A percentile compares a stretch with the other conserved stretches of the same genome.
These are phyloP conservation scores for Diachasmimorpha longicaudata DNA, from an alignment of 1,140 invertebrate species.

Conservation along the genomic window DNA sequence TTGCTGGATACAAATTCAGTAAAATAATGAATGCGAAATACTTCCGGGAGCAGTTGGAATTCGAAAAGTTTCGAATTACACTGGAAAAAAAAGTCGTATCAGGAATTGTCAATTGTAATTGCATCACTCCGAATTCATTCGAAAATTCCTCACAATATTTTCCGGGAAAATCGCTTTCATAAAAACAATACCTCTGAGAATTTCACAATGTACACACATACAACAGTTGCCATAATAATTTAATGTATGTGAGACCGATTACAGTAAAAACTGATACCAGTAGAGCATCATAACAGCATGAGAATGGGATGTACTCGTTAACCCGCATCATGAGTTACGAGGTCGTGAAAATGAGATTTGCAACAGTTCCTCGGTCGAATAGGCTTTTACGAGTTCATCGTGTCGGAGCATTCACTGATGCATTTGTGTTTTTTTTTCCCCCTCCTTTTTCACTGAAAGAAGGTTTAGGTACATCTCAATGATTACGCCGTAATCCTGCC, in stretches of 20 bases:
- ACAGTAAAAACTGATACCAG: background rate
- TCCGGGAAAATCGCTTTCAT: no score
- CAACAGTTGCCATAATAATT: background rate
- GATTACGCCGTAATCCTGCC: background rate
- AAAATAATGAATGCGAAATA: no score
- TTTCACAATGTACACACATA: background rate
- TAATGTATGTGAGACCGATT: background rate
- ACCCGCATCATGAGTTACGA: conserved; percentile 23
- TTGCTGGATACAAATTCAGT: no score
- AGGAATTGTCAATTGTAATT: no score
- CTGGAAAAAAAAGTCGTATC: no score
- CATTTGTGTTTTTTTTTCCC: background rate
- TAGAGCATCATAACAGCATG: background rate
- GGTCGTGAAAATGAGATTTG: conserved; percentile 13
- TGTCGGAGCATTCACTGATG: background rate
- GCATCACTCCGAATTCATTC: no score
- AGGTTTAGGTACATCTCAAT: background rate
- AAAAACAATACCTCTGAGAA: no score
- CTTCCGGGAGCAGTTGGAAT: no score
- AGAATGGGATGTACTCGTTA: conserved; percentile 16
- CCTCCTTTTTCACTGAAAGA: background rate
- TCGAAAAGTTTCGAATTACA: no score
- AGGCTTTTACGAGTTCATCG: conserved; percentile 25
- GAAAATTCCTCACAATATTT: no score
- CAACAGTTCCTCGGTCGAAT: conserved; percentile 7